A percentile compares a stretch with the other conserved stretches of the same genome.
Evolutionary conservation across 2,113 vertebrate species (phyloP).

Genomic region (Petaurus breviceps): DNA sequence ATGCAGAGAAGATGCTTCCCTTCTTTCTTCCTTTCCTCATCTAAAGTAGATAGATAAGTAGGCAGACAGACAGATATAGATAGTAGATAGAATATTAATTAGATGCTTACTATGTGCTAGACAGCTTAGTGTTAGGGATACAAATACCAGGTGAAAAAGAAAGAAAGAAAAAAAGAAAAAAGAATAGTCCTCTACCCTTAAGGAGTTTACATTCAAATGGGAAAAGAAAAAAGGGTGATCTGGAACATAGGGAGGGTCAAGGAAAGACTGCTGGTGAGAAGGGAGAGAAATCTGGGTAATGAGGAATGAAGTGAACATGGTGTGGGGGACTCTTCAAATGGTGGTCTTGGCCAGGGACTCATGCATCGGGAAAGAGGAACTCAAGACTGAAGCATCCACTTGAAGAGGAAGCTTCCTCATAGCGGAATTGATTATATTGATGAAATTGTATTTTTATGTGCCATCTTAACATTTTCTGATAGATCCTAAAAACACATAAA

Average conservation of each 20-base stretch:
- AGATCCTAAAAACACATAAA: conserved; percentile 64
- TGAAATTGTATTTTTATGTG: background rate
- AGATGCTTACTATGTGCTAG: background rate
- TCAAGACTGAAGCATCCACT: background rate
- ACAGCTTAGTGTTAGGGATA: background rate
- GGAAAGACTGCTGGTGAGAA: background rate
- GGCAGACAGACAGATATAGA: no score
- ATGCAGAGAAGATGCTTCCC: background rate
- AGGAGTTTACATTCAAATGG: background rate
- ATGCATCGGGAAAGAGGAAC: background rate
- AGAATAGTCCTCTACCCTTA: background rate
- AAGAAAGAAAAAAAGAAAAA: background rate
- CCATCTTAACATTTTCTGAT: background rate
- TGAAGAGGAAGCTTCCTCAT: background rate
- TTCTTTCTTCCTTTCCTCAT: background rate
- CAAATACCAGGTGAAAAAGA: background rate
- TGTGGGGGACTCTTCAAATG: background rate
- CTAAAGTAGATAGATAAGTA: background rate
- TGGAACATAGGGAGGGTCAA: background rate
- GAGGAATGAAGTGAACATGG: background rate
- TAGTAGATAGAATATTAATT: background rate
- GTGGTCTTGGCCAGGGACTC: background rate
- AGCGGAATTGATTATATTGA: background rate
- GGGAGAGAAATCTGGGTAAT: background rate
- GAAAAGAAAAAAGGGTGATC: background rate